These are phyloP conservation scores for Centropyge bicolor DNA, from an alignment of 2,797 vertebrate species.

Conservation along the genomic window DNA sequence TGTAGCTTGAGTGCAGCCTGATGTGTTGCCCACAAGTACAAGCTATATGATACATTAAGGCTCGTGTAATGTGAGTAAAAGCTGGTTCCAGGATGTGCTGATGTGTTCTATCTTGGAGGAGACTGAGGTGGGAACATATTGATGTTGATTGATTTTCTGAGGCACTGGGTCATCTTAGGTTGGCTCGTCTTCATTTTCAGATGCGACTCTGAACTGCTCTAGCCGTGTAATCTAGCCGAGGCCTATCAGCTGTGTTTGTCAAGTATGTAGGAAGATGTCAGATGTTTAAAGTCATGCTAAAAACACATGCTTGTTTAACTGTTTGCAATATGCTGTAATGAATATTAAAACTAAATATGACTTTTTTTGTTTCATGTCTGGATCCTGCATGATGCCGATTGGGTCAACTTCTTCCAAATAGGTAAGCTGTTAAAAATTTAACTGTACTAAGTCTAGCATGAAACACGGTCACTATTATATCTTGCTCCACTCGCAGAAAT, in stretches of 20 bases:
- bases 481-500: conserved; percentile 29
- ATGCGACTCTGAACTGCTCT: conserved; percentile 26
- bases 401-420: conserved; percentile 47
- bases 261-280: neutral
- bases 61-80: conserved; percentile 72
- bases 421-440: conserved; percentile 61
- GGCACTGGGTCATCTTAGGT: conserved; percentile 64
- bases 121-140: conserved; percentile 63
- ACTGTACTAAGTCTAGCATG: neutral
- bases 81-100: conserved; percentile 83
- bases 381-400: conserved; percentile 23
- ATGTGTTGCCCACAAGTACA: conserved; percentile 39
- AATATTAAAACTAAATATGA: conserved; percentile 12
- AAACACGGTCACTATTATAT: conserved; percentile 6
- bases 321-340: neutral
- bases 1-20: conserved; percentile 26
- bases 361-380: conserved; percentile 55
- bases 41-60: conserved; percentile 49
- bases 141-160: conserved; percentile 77
- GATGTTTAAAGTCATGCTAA: neutral
- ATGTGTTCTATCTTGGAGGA: conserved; percentile 60
- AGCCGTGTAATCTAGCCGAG: conserved; percentile 24
- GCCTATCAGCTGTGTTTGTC: conserved; percentile 19
- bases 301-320: neutral
- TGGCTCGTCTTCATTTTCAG: conserved; percentile 55